phyloP scores from a whole-genome alignment of 2,888 invertebrate species.

The Apodemia hepburni region DNA sequence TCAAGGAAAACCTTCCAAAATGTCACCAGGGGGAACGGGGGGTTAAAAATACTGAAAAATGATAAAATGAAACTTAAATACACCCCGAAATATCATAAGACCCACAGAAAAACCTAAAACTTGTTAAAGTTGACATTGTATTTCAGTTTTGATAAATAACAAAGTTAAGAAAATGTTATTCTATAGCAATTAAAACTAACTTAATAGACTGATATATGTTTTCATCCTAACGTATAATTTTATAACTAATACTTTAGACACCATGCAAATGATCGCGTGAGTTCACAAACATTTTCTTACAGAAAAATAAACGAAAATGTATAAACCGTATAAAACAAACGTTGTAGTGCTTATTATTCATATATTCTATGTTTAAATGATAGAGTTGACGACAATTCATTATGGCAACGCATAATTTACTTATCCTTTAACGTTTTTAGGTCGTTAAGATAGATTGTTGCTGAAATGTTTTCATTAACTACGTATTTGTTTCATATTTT shows the following conservation, averaged over 20 bases:
- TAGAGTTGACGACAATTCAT: conserved; percentile 41
- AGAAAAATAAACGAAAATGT: conserved; percentile 23
- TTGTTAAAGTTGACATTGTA: background rate
- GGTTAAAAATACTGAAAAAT: no score
- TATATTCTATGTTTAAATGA: conserved; percentile 48
- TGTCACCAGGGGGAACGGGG: no score
- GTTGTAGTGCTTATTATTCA: conserved; percentile 44
- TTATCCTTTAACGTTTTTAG: conserved; percentile 1
- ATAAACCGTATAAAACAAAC: conserved; percentile 21
- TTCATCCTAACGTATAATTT: background rate
- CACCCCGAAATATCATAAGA: no score
- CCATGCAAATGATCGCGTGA: conserved; percentile 25
- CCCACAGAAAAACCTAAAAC: no score
- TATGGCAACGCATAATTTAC: conserved; percentile 23
- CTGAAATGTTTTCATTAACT: no score
- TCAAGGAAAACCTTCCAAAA: no score
- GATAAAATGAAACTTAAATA: no score
- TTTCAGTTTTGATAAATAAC: background rate
- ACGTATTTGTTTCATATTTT: no score
- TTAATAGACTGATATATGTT: conserved; percentile 26
- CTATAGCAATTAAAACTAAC: conserved; percentile 11
- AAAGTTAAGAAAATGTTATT: background rate
- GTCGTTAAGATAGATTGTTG: background rate
- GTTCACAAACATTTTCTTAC: conserved; percentile 17
- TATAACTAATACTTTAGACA: conserved; percentile 20